Base-by-base conservation (phyloP, 2,888 invertebrate species). In the Microplitis manilae region DNA sequence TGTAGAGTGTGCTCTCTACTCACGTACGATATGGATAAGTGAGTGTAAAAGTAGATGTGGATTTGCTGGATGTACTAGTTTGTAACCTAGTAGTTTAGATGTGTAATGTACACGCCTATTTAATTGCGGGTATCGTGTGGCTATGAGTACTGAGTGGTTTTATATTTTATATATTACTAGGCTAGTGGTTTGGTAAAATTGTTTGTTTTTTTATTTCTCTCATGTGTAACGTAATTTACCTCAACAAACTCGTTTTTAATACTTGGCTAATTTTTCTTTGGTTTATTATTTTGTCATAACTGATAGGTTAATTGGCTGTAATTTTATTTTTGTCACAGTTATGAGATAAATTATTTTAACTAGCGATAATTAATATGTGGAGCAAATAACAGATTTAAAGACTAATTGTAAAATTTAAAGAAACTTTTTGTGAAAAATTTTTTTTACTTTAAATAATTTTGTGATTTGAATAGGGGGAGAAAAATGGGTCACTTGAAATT, bases 1-100 rank as follows among this genome's bases (percentile, higher is more conserved):
- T n/a, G 72, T 62, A 9, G 65, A 69, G 76, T 75, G 41, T 59
- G 60, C 60, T 50, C 6, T 5, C 67, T 69, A 76, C 39, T 30
- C 20, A 61, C 13, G 61, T 72, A 74, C 60, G 64, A 65, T 50
- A 59, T 65, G n/a, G 30, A 61, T 38, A 65, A 50, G 20, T 73
- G 39, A 15, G 61, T 40, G 13, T 17, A 9, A 6, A 62, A 67
- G 40, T 68, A 13, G 59, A 15, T 62, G n/a, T 17, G 62, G 13
- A 62, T 62, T 17, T 62, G 15, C 20, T 13, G 7, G 15, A 15
- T 62, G 7, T 13, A 62, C n/a, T 62, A 17, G 62, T 62, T 2
- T 8, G 17, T 15, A n/a, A 62, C 20, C 20, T 2, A 50, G 50
- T 50, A 50, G 13, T 8, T 50, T 50, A 50, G 50, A 13, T 50